Percentiles rank a stretch among this genome's conserved stretches.
These are phyloP conservation scores for Lasioglossum figueresi DNA, from an alignment of 2,888 invertebrate species.

Conservation along the genomic window DNA sequence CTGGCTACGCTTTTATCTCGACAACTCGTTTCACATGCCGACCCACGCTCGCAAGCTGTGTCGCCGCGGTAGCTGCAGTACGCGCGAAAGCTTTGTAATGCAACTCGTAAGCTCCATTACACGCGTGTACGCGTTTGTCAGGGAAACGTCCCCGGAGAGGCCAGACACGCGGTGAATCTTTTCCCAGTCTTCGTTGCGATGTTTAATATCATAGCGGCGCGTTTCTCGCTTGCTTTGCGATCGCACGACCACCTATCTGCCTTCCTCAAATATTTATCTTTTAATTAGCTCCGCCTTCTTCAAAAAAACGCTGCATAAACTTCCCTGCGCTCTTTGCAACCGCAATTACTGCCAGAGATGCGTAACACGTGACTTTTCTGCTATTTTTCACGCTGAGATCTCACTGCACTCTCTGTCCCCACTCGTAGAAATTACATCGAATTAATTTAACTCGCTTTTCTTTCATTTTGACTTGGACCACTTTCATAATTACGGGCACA, in stretches of 20 bases:
- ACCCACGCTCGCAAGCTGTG: constrained; percentile 33
- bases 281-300: not conserved
- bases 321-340: not conserved
- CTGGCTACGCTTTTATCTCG: constrained; percentile 60
- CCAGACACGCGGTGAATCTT: constrained; percentile 45
- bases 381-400: not conserved
- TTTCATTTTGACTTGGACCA: no score
- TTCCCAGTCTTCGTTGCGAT: constrained; percentile 17
- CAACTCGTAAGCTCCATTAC: constrained; percentile 61
- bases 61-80: constrained; percentile 10
- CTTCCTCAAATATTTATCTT: constrained; percentile 11
- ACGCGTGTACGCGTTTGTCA: constrained; percentile 39
- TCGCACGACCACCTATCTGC: not conserved
- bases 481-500: no score
- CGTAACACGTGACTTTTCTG: not conserved
- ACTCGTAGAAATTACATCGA: no score
- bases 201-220: constrained; percentile 25
- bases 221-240: constrained; percentile 21
- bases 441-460: no score
- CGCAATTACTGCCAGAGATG: not conserved
- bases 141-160: constrained; percentile 46
- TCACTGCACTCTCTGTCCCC: no score
- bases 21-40: constrained; percentile 41
- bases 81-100: constrained; percentile 57
- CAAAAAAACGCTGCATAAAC: not conserved